Evolutionary conservation across 1,140 invertebrate species (phyloP).

Genomic region (Eupristina koningsbergeri): DNA sequence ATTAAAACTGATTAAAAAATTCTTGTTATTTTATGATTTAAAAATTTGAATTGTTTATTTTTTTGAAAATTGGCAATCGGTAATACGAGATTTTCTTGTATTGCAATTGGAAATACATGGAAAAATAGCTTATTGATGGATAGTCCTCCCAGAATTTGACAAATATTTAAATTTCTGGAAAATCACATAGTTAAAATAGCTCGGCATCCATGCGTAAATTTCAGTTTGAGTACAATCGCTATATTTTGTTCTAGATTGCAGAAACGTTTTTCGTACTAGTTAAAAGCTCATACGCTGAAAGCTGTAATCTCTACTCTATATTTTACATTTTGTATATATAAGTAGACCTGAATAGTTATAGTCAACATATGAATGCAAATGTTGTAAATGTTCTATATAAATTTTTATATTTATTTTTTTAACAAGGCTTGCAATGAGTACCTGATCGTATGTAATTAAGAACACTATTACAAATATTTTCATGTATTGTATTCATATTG

Average conservation of each 20-base stretch:
- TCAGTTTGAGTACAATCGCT: constrained; percentile 27
- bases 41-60: too few relatives aligned
- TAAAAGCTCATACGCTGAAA: constrained; percentile 28
- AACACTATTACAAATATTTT: not conserved
- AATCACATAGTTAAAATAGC: constrained; percentile 9
- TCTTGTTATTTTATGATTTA: too few relatives aligned
- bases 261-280: constrained; percentile 32
- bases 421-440: not conserved
- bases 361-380: not conserved
- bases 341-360: constrained; percentile 9
- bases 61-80: not conserved
- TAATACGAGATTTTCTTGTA: not conserved
- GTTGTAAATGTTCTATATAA: not conserved
- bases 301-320: constrained; percentile 18
- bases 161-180: constrained; percentile 37
- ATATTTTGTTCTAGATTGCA: constrained; percentile 17
- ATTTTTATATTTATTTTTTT: not conserved
- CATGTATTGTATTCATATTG: not conserved
- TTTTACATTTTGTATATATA: too few relatives aligned
- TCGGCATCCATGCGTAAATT: not conserved
- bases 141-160: not conserved
- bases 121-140: not conserved
- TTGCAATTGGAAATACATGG: not conserved
- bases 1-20: too few relatives aligned
- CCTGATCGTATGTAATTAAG: not conserved